phyloP scores from a whole-genome alignment of 2,113 vertebrate genomes.

The Meles meles region DNA sequence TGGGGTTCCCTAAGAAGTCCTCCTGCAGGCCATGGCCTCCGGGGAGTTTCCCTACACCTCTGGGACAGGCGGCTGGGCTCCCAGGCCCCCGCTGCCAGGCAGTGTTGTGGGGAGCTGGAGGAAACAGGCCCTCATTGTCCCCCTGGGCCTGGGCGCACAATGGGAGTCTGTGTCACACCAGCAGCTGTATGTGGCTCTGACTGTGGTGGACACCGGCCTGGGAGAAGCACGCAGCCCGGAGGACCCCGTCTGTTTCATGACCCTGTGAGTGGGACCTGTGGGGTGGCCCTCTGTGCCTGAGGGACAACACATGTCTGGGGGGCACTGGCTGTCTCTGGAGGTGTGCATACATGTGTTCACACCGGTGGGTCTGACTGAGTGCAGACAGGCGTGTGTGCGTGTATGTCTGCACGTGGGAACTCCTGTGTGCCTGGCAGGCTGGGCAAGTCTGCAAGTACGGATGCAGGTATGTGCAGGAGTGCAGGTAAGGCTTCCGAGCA shows the following conservation, averaged over 20 bases:
- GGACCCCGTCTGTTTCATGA: not conserved
- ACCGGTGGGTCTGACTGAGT: not conserved
- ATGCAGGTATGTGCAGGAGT: not conserved
- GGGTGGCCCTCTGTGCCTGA: not conserved
- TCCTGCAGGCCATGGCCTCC: not conserved
- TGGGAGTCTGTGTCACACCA: slow-evolving; percentile 50
- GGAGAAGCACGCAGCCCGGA: slow-evolving; percentile 3
- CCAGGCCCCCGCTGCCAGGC: not conserved
- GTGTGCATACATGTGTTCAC: not conserved
- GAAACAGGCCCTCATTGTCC: slow-evolving; percentile 64
- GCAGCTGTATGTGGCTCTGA: slow-evolving; percentile 60
- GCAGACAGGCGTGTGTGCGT: not conserved
- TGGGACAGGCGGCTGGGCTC: not conserved
- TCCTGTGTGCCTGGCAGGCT: not conserved
- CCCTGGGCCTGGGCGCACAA: slow-evolving; percentile 44
- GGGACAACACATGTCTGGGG: not conserved
- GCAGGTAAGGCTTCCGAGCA: not conserved
- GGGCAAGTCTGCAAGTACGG: not conserved
- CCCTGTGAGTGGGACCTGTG: not conserved
- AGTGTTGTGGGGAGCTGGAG: not conserved
- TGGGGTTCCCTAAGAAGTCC: not conserved
- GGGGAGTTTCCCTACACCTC: slow-evolving; percentile 1
- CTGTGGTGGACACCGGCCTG: slow-evolving; percentile 34
- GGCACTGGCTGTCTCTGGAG: not conserved
- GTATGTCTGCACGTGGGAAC: not conserved